Evolutionary conservation across 2,888 invertebrate species (phyloP).

Genomic region (Sarcophaga carnaria): DNA sequence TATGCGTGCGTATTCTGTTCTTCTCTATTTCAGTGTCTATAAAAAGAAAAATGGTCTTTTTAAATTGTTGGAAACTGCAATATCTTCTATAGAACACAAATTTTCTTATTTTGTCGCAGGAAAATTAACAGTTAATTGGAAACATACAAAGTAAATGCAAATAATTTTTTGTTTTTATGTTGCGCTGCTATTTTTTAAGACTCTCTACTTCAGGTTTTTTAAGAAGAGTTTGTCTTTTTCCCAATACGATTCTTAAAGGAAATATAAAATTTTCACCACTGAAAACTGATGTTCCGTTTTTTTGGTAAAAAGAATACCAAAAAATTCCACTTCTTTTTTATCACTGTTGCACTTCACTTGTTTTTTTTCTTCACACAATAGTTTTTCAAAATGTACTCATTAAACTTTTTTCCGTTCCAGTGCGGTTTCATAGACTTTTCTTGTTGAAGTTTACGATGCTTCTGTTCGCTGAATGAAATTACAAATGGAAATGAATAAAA

Average conservation of each 20-base stretch:
- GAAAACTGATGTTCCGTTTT: slow-evolving; percentile 6
- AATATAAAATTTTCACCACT: not conserved
- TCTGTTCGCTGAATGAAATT: slow-evolving; percentile 49
- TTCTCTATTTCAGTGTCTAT: not conserved
- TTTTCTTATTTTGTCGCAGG: not conserved
- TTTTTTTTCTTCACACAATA: slow-evolving; percentile 15
- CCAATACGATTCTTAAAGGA: not conserved
- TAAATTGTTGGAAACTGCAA: not conserved
- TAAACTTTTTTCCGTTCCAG: slow-evolving; percentile 9
- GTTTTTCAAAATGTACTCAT: not conserved
- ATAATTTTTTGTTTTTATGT: no score
- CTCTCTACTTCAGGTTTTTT: no score
- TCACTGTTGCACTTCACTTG: slow-evolving; percentile 44
- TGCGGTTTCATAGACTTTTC: slow-evolving; percentile 49
- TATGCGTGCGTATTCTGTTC: slow-evolving; percentile 4
- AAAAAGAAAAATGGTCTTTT: not conserved
- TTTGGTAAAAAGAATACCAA: slow-evolving; percentile 16
- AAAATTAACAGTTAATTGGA: not conserved
- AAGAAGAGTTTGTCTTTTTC: no score
- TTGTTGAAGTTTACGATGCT: slow-evolving; percentile 37
- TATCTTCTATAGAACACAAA: not conserved
- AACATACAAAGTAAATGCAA: no score
- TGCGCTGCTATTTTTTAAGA: no score
- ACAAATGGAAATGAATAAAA: slow-evolving; percentile 14
- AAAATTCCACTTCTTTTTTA: slow-evolving; percentile 29